Evolutionary conservation across 2,888 invertebrate species (phyloP).

Genomic region (Tetragonisca angustula): DNA sequence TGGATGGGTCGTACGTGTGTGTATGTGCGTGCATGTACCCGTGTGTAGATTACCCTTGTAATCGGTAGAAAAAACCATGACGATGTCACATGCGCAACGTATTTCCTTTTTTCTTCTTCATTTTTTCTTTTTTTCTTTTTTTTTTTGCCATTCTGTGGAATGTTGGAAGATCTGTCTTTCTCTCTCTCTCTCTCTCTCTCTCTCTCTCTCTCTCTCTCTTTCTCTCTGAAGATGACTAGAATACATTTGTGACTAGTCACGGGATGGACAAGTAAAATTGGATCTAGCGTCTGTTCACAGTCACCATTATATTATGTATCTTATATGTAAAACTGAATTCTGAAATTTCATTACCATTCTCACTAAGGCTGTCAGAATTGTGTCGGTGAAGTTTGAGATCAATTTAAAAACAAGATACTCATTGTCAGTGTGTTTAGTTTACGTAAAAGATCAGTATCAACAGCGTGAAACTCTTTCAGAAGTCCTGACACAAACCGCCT

Average conservation of each 20-base stretch:
- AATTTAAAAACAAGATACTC: not conserved
- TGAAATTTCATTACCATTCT: not conserved
- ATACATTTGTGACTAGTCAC: not conserved
- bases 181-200: too few species aligned
- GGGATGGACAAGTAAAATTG: not conserved
- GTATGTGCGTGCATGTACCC: too few species aligned
- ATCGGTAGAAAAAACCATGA: constrained; percentile 5
- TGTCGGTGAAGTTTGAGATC: not conserved
- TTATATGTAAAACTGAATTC: not conserved
- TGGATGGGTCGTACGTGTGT: not conserved
- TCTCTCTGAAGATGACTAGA: constrained; percentile 4
- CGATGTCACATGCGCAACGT: not conserved
- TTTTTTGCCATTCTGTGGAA: not conserved
- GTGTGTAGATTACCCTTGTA: not conserved
- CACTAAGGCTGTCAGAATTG: too few species aligned
- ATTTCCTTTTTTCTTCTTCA: too few species aligned
- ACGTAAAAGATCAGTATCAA: not conserved
- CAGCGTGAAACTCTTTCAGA: not conserved
- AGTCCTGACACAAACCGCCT: not conserved
- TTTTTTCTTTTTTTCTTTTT: not conserved
- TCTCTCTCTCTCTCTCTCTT: too few species aligned
- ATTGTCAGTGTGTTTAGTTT: not conserved
- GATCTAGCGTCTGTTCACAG: not conserved
- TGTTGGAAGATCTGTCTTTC: not conserved
- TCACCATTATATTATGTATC: not conserved